Percentiles rank a stretch among this genome's conserved stretches.
Evolutionary conservation across 2,888 invertebrate species (phyloP).

Genomic region (Harmothoe impar): DNA sequence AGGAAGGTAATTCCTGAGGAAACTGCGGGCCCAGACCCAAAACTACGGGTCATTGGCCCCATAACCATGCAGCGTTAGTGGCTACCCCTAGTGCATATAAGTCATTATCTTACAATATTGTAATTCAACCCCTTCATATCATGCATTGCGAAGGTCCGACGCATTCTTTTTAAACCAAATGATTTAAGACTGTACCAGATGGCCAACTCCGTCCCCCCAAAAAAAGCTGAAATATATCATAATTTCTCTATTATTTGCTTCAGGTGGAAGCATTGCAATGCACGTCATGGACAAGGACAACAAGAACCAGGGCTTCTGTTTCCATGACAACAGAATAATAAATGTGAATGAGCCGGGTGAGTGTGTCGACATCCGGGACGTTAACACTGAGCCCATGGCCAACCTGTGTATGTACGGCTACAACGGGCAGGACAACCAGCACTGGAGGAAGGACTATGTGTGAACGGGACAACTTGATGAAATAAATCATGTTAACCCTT

Average conservation of each 20-base stretch:
- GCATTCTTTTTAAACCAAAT: too few relatives aligned
- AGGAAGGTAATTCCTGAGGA: too few relatives aligned
- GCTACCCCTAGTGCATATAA: too few relatives aligned
- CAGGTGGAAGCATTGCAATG: neutral
- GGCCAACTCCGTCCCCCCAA: neutral
- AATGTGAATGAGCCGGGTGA: neutral
- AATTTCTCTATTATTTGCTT: neutral
- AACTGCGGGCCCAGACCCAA: too few relatives aligned
- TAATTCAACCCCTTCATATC: too few relatives aligned
- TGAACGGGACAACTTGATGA: too few relatives aligned
- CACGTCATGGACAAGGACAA: neutral
- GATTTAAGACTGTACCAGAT: too few relatives aligned
- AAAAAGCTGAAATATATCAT: neutral
- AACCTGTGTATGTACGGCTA: constrained; percentile 6
- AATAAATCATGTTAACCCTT: too few relatives aligned
- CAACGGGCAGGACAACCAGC: neutral
- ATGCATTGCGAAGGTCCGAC: too few relatives aligned
- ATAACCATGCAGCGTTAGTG: too few relatives aligned
- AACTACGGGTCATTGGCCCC: too few relatives aligned
- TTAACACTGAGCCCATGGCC: neutral
- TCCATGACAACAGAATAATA: neutral
- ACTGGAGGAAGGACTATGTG: neutral
- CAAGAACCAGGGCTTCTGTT: neutral
- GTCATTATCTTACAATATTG: too few relatives aligned
- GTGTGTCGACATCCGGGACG: constrained; percentile 2